These are phyloP conservation scores for Caenorhabditis auriculariae DNA, from an alignment of 2,888 invertebrate genomes.

Conservation along the genomic window DNA sequence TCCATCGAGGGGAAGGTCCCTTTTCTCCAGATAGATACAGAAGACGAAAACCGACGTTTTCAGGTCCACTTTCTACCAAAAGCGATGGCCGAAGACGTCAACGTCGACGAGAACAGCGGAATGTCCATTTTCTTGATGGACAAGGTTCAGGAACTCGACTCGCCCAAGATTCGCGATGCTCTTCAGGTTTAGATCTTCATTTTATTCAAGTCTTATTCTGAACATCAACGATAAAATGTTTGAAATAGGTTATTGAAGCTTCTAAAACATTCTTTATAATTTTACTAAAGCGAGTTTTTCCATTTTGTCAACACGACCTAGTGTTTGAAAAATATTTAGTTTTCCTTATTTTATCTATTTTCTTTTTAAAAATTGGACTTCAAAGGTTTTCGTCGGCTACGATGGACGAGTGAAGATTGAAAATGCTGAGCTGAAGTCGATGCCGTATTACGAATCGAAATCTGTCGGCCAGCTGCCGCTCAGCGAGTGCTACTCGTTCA, in stretches of 20 bases:
- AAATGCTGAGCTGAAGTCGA: slow-evolving; percentile 34
- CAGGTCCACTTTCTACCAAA: slow-evolving; percentile 44
- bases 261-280: neutral
- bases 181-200: too few species aligned
- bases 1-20: slow-evolving; percentile 36
- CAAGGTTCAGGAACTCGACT: slow-evolving; percentile 39
- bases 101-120: slow-evolving; percentile 44
- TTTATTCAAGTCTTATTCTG: too few species aligned
- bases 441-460: slow-evolving; percentile 29
- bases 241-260: too few species aligned
- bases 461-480: slow-evolving; percentile 31
- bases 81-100: slow-evolving; percentile 12
- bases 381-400: slow-evolving; percentile 51
- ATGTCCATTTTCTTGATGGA: slow-evolving; percentile 42
- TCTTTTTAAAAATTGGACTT: too few species aligned
- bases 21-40: neutral
- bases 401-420: slow-evolving; percentile 53
- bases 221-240: too few species aligned
- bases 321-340: too few species aligned
- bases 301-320: too few species aligned
- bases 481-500: slow-evolving; percentile 39
- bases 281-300: neutral
- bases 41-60: too few species aligned
- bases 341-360: too few species aligned
- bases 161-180: slow-evolving; percentile 35